Percentiles rank a stretch among this genome's conserved stretches.
These are phyloP conservation scores for Drosophila azteca DNA, from an alignment of 1,140 invertebrate genomes.

Conservation along the genomic window DNA sequence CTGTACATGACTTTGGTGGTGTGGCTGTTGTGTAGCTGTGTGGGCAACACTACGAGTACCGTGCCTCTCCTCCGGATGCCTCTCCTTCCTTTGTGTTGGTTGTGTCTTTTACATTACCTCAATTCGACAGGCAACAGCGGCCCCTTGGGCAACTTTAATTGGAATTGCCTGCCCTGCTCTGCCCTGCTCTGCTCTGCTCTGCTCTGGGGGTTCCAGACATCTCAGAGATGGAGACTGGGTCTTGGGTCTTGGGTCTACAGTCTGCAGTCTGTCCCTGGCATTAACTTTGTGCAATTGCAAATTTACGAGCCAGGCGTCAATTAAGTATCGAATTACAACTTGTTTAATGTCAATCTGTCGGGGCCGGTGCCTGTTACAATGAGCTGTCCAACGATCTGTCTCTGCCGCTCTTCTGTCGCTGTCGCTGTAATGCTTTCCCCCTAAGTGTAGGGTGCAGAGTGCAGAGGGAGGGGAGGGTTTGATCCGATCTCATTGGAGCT, in stretches of 20 bases:
- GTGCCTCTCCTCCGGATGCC: conserved; percentile 13
- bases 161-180: conserved; percentile 51
- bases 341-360: conserved; percentile 83
- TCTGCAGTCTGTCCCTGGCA: conserved; percentile 11
- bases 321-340: conserved; percentile 84
- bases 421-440: conserved; percentile 36
- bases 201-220: background rate
- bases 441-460: background rate
- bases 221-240: background rate
- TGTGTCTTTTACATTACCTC: conserved; percentile 73
- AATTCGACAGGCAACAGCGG: conserved; percentile 75
- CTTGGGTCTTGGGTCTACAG: conserved; percentile 7
- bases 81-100: conserved; percentile 1
- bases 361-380: conserved; percentile 50
- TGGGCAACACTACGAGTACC: conserved; percentile 34
- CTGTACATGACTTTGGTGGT: conserved; percentile 22
- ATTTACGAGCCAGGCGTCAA: conserved; percentile 84
- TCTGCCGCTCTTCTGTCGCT: conserved; percentile 11
- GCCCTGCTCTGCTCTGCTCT: background rate
- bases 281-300: conserved; percentile 71
- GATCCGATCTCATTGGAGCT: conserved; percentile 22
- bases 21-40: conserved; percentile 7
- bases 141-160: conserved; percentile 80
- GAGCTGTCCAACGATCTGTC: conserved; percentile 42
- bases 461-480: background rate